These are phyloP conservation scores for Axea sp. DNA, from an alignment of 2,888 invertebrate species.

Conservation along the genomic window DNA sequence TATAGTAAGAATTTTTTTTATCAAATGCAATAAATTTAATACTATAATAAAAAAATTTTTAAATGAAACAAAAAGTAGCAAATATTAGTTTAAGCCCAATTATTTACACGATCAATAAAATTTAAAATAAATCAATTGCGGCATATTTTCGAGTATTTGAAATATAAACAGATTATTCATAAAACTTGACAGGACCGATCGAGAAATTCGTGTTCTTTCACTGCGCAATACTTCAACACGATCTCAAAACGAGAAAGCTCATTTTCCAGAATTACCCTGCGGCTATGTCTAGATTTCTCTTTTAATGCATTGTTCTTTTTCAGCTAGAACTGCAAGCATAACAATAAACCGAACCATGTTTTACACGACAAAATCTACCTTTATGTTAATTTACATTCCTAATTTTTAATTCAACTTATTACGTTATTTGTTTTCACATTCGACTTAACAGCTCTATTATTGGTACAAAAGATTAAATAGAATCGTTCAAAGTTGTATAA, in stretches of 20 bases:
- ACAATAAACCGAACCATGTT: slow-evolving; percentile 34
- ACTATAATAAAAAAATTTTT: no score
- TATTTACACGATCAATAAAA: no score
- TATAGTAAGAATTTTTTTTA: no score
- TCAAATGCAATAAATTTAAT: no score
- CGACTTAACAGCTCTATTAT: slow-evolving; percentile 17
- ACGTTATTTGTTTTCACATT: no score
- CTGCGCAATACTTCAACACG: slow-evolving; percentile 29
- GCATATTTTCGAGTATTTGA: not conserved
- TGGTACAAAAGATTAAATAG: slow-evolving; percentile 16
- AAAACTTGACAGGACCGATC: slow-evolving; percentile 5
- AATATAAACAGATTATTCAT: slow-evolving; percentile 12
- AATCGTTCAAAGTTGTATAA: slow-evolving; percentile 14
- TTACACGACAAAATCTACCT: slow-evolving; percentile 8
- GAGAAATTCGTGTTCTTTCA: slow-evolving; percentile 18
- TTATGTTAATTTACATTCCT: slow-evolving; percentile 5
- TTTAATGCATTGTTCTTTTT: slow-evolving; percentile 32
- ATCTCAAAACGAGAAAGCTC: slow-evolving; percentile 53
- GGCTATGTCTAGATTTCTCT: slow-evolving; percentile 45
- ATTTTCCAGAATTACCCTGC: slow-evolving; percentile 47
- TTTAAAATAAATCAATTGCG: not conserved
- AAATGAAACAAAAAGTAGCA: no score
- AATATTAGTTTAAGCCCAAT: no score
- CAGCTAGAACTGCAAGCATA: slow-evolving; percentile 11
- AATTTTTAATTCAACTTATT: slow-evolving; percentile 4